A percentile compares a stretch with the other conserved stretches of the same genome.
Conservation (phyloP, 1,140 invertebrate species). For the Sarcophaga peregrina region DNA sequence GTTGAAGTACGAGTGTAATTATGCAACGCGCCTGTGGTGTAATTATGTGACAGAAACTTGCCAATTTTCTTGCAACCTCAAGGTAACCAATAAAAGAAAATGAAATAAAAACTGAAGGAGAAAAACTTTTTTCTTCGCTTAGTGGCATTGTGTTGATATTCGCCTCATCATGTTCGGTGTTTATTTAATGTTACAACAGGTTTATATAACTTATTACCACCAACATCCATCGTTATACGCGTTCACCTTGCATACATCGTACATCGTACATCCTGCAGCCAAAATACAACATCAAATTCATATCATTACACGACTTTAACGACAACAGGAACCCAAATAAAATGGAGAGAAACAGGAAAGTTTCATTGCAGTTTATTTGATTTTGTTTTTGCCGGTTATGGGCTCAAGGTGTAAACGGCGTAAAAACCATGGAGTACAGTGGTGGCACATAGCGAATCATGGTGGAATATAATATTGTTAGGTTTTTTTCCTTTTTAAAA, state of each 20-base stretch:
- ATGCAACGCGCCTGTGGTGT: constrained; percentile 33
- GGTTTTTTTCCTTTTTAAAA: no score
- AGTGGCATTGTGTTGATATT: neutral
- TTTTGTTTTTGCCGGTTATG: neutral
- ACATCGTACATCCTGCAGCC: no score
- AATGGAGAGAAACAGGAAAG: neutral
- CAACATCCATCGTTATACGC: neutral
- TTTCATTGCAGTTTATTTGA: neutral
- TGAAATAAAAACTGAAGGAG: neutral
- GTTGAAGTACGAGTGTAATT: constrained; percentile 37
- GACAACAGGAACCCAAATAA: no score
- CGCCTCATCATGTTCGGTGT: constrained; percentile 5
- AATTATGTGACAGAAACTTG: constrained; percentile 45
- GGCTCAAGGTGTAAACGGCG: no score
- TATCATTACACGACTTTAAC: no score
- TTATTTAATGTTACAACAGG: constrained; percentile 22
- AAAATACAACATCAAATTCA: no score
- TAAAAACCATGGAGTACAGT: no score
- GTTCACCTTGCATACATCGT: no score
- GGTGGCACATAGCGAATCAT: no score
- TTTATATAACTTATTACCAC: constrained; percentile 19
- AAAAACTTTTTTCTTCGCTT: neutral
- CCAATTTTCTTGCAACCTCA: constrained; percentile 37
- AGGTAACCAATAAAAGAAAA: neutral
- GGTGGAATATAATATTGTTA: no score